Evolutionary conservation across 1,140 invertebrate genomes (phyloP).

Genomic region (Drosophila setifemur): DNA sequence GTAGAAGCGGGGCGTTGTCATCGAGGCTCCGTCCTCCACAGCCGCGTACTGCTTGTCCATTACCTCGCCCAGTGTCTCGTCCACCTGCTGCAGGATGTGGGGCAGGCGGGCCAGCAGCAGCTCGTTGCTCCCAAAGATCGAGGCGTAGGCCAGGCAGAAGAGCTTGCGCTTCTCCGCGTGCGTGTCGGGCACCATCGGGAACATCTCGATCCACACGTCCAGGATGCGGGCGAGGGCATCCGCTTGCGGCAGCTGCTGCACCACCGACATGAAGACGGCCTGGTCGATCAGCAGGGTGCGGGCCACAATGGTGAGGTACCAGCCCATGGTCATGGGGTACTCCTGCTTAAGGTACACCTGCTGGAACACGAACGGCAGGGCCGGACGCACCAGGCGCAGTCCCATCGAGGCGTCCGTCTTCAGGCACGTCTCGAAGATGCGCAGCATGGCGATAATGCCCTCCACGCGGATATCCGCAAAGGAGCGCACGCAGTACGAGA

Average conservation of each 20-base stretch:
- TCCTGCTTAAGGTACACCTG: conserved; percentile 87
- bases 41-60: conserved; percentile 85
- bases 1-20: conserved; percentile 57
- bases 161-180: conserved; percentile 92
- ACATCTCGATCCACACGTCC: conserved; percentile 90
- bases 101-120: conserved; percentile 89
- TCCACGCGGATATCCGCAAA: conserved; percentile 91
- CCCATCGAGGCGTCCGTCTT: conserved; percentile 86
- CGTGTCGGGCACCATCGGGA: conserved; percentile 89
- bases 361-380: conserved; percentile 86
- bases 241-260: conserved; percentile 84
- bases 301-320: conserved; percentile 90
- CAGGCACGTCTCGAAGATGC: conserved; percentile 89
- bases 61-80: conserved; percentile 94
- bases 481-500: conserved; percentile 87
- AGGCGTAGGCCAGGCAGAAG: conserved; percentile 91
- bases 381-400: conserved; percentile 86
- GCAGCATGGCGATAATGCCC: conserved; percentile 89
- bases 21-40: conserved; percentile 33
- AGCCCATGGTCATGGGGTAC: conserved; percentile 88
- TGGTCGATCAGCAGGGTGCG: conserved; percentile 90
- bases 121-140: conserved; percentile 88
- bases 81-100: conserved; percentile 89
- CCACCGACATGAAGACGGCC: conserved; percentile 87
- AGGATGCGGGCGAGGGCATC: conserved; percentile 88